phyloP scores from a whole-genome alignment of 2,797 vertebrate species.

The Naso thynnoides region DNA sequence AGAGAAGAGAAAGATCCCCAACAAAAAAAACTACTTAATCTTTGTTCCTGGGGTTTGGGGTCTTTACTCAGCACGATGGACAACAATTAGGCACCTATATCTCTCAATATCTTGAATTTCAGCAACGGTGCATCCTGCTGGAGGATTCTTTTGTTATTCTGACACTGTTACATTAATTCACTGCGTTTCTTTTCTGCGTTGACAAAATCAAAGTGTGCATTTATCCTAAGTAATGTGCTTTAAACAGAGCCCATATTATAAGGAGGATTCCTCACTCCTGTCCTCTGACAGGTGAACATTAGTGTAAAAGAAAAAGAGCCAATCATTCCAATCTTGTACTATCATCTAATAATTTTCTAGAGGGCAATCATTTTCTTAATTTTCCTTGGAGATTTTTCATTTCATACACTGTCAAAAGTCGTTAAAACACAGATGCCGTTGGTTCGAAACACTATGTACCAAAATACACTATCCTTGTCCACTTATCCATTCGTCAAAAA shows the following conservation, averaged over 20 bases:
- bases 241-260: conserved; percentile 32
- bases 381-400: conserved; percentile 7
- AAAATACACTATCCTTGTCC: conserved; percentile 23
- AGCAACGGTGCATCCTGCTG: not conserved
- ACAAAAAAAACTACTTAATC: conserved; percentile 41
- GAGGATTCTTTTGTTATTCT: not conserved
- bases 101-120: conserved; percentile 17
- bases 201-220: conserved; percentile 10
- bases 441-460: conserved; percentile 7
- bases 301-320: conserved; percentile 37
- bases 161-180: conserved; percentile 15
- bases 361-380: not conserved
- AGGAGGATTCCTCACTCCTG: conserved; percentile 24
- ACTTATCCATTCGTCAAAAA: conserved; percentile 19
- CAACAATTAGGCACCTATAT: not conserved
- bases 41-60: conserved; percentile 15
- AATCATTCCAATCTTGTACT: conserved; percentile 40
- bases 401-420: conserved; percentile 26
- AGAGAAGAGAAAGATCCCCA: conserved; percentile 43
- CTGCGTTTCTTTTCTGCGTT: conserved; percentile 27
- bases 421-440: conserved; percentile 13
- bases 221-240: conserved; percentile 12
- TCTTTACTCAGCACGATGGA: conserved; percentile 38
- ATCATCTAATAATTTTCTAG: conserved; percentile 10
- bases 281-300: conserved; percentile 45